Percentiles rank a stretch among this genome's conserved stretches.
These are phyloP conservation scores for Rhimphoctona megacephalus DNA, from an alignment of 2,888 invertebrate species.

Conservation along the genomic window DNA sequence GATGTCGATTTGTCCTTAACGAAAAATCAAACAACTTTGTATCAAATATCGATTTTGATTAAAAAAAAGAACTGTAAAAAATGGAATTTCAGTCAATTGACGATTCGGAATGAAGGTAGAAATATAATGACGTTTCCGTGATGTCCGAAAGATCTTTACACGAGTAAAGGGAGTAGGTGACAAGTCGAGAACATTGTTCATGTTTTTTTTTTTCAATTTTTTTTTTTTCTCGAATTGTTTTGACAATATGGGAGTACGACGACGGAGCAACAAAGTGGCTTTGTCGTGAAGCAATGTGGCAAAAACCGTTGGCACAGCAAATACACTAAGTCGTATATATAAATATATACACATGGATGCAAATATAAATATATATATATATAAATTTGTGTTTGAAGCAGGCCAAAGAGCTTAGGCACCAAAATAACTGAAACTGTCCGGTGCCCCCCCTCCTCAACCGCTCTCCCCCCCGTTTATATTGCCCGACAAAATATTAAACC, in stretches of 20 bases:
- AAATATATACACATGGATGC: not conserved
- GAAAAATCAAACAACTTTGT: no score
- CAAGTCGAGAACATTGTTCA: conserved; percentile 14
- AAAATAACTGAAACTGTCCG: conserved; percentile 63
- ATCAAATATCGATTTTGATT: no score
- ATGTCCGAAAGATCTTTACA: not conserved
- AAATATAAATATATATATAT: conserved; percentile 2
- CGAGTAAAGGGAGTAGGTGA: conserved; percentile 4
- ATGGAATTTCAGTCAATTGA: not conserved
- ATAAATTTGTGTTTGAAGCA: conserved; percentile 26
- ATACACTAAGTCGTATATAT: conserved; percentile 4
- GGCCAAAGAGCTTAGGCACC: conserved; percentile 55
- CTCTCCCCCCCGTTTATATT: conserved; percentile 56
- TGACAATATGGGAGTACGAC: conserved; percentile 48
- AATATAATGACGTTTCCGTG: not conserved
- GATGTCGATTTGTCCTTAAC: no score
- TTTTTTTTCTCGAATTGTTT: conserved; percentile 36
- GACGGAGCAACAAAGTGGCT: conserved; percentile 42
- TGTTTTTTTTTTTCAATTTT: not conserved
- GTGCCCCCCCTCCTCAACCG: not conserved
- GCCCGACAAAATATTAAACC: conserved; percentile 70
- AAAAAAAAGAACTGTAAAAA: not conserved
- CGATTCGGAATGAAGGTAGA: not conserved
- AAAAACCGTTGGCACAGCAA: conserved; percentile 59
- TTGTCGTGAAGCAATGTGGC: conserved; percentile 51